Base-by-base conservation (phyloP, 2,113 vertebrate genomes). In the Probosciger aterrimus region DNA sequence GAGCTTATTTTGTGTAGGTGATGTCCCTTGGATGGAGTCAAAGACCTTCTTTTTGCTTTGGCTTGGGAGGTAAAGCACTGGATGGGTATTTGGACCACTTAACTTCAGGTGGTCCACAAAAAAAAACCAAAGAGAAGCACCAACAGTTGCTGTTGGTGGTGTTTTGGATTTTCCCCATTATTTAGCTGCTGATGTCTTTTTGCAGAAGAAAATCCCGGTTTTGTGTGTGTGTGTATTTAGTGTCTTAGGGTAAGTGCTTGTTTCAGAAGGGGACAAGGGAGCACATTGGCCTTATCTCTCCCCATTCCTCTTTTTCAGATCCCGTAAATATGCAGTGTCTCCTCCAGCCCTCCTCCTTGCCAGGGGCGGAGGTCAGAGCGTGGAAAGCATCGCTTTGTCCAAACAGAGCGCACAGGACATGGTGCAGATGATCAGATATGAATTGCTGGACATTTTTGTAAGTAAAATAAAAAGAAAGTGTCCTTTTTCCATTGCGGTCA, bases 331-430 rank as follows among this genome's bases (percentile, higher is more conserved):
- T 11, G 39, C 82, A 0, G 96, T 97, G 67, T 88, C 96, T 50
- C 98, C 98, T 25, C 99, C 99, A 43, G 98, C 97, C 20, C 89
- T 99, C 33, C 93, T 99, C 84, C 96, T 99, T 24, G 98, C 98
- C 82, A 98, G 97, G 23, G 97, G 96, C 1, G 67, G 98, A 89
- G 94, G 74, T 81, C 77, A 10, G 37, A 87, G 77, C 14, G 78
- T 97, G 85, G 96, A 95, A 63, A 90, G 97, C 68, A 64, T 98
- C 10, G 3, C 95, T 4, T 92, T 99, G 55, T 80, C 97, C 24
- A 74, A 97, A 3, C 75, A 87, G 35, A 97, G 82, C 5, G 9
- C 50, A 0, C 92, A 97, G 37, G 97, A 98, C 44, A 93, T 99
- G 71, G 90, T 98, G 78, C 88, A 95, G 70, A 93, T 95, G 60